phyloP scores from a whole-genome alignment of 2,113 vertebrate genomes.

The Brienomyrus longianalis region DNA sequence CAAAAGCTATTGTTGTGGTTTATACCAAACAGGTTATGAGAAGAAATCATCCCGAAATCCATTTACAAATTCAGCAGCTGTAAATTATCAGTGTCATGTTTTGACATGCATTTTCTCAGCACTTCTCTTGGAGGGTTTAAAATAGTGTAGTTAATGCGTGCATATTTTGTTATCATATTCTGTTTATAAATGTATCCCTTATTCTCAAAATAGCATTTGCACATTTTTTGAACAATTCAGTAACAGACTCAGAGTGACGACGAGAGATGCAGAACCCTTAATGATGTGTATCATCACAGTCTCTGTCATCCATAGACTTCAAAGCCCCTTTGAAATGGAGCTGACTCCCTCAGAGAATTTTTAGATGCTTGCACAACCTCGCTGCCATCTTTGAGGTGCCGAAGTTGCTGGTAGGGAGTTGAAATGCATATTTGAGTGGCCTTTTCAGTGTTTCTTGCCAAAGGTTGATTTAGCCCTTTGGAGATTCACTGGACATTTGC shows the following conservation, averaged over 20 bases:
- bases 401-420: neutral
- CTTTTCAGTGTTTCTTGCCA: neutral
- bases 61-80: neutral
- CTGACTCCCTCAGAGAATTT: neutral
- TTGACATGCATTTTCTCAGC: neutral
- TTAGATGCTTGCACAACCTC: neutral
- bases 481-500: neutral
- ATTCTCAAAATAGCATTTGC: neutral
- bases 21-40: neutral
- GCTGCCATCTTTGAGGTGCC: neutral
- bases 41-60: neutral
- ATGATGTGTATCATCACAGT: neutral
- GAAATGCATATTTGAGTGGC: neutral
- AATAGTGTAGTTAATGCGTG: neutral
- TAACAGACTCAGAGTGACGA: neutral
- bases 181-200: neutral
- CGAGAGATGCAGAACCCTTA: neutral
- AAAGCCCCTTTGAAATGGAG: neutral
- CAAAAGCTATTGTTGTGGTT: neutral
- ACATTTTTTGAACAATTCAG: neutral
- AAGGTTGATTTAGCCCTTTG: neutral
- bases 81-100: neutral
- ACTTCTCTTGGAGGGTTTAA: neutral
- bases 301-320: neutral
- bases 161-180: neutral